Percentiles rank a stretch among this genome's conserved stretches.
These are phyloP conservation scores for Cyanoderma ruficeps DNA, from an alignment of 2,113 vertebrate species.

Conservation along the genomic window DNA sequence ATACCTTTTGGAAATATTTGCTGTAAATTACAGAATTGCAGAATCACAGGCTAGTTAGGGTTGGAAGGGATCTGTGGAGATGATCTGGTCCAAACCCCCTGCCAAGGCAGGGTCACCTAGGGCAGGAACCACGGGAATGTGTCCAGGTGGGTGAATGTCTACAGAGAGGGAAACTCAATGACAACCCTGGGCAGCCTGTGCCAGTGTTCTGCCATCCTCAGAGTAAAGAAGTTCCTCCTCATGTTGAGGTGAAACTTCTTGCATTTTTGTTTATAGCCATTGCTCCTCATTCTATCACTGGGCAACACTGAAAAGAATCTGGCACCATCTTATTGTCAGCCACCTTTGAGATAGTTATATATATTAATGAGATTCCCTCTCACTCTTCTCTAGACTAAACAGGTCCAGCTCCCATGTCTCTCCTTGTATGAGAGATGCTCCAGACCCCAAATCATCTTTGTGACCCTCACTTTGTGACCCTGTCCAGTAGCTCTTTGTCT, in stretches of 20 bases:
- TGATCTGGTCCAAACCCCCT: background rate
- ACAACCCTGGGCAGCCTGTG: background rate
- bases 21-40: background rate
- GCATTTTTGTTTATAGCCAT: background rate
- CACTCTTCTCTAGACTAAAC: background rate
- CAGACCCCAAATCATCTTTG: background rate
- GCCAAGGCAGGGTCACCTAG: background rate
- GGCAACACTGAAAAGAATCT: background rate
- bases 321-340: background rate
- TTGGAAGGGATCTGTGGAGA: background rate
- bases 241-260: background rate
- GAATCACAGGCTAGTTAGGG: background rate
- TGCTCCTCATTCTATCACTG: background rate
- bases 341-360: background rate
- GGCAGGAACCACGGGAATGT: background rate
- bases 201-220: background rate
- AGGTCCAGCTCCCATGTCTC: background rate
- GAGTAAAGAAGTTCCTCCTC: background rate
- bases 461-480: background rate
- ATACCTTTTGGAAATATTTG: accelerated
- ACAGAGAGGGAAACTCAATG: background rate
- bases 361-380: background rate
- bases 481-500: background rate
- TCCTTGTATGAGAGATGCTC: background rate
- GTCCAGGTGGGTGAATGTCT: background rate